Conservation (phyloP, 2,113 vertebrate genomes). For the Redunca redunca region DNA sequence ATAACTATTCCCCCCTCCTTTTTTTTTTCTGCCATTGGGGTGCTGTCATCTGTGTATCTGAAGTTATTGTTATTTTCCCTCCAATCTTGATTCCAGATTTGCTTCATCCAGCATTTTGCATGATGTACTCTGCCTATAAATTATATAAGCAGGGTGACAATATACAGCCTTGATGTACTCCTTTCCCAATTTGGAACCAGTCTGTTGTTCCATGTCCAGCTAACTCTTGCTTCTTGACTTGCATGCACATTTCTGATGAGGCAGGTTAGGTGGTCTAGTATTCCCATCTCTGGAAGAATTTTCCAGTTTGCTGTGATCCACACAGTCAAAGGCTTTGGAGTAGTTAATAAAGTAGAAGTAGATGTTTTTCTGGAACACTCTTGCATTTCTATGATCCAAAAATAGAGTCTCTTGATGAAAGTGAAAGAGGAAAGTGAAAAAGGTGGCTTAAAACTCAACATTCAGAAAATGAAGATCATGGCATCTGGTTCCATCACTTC, state of each 20-base stretch:
- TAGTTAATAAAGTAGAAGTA: not conserved
- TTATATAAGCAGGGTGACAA: not conserved
- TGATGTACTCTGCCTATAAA: not conserved
- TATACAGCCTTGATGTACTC: not conserved
- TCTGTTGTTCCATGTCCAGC: not conserved
- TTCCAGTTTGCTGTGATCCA: not conserved
- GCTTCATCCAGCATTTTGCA: not conserved
- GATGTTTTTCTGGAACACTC: not conserved
- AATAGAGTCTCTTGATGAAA: not conserved
- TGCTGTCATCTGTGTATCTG: not conserved
- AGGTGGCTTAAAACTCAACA: not conserved
- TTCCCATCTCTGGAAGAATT: not conserved
- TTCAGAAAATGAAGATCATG: not conserved
- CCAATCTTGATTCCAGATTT: not conserved
- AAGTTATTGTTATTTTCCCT: not conserved
- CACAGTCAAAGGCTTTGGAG: not conserved
- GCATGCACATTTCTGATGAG: not conserved
- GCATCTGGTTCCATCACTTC: not conserved
- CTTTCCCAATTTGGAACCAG: not conserved
- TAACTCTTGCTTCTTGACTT: not conserved
- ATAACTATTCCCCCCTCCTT: not conserved
- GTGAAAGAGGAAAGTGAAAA: not conserved
- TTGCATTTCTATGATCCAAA: not conserved
- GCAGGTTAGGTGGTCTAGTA: not conserved
- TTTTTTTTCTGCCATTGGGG: not conserved